Base-by-base conservation (phyloP, 2,888 invertebrate species). In the Charanyca ferruginea region DNA sequence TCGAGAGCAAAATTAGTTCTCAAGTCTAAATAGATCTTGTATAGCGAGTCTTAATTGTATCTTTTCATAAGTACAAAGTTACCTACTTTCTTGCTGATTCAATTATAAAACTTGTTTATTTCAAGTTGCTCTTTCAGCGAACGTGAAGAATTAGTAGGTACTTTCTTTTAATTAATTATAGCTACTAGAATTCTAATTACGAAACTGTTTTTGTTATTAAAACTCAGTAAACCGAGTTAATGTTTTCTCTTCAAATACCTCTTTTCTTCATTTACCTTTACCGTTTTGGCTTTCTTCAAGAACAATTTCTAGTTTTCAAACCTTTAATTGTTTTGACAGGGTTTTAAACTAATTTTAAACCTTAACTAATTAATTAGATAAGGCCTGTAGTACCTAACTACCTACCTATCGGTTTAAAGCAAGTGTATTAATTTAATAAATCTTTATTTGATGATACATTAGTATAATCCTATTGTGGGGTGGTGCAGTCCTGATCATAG, bases 31-130 rank as follows among this genome's bases (percentile, higher is more conserved):
- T 64, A 65, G 42, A 54, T 51, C 49, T 41, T 18, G 47, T 20
- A n/a, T n/a, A 51, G 44, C n/a, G 23, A 54, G 25, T 45, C 55
- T 47, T 68, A 54, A 60, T 75, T 75, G 41, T 76, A 62, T 76
- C 41, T 52, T 57, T 70, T 62, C 52, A 44, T 62, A 32, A 76
- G 42, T 44, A 48, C 22, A 44, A 69, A 57, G 55, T 73, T 48
- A 32, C 42, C 41, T 49, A 42, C 38, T 60, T 61, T 48, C 52
- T 57, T 42, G 9, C 55, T 44, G 47, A 62, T 57, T 73, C 47
- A 57, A 76, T 76, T 73, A 57, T 55, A 25, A 76, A 73, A 62
- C 62, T 76, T 58, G 25, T 55, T 48, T 53, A 70, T 61, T 69
- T 57, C 28, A 47, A 23, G 20, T 71, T 62, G 32, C 20, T 71